Evolutionary conservation across 2,113 vertebrate species (phyloP), one percentile per base, ranked within the genome.

Genomic region (Accipiter cooperii): DNA sequence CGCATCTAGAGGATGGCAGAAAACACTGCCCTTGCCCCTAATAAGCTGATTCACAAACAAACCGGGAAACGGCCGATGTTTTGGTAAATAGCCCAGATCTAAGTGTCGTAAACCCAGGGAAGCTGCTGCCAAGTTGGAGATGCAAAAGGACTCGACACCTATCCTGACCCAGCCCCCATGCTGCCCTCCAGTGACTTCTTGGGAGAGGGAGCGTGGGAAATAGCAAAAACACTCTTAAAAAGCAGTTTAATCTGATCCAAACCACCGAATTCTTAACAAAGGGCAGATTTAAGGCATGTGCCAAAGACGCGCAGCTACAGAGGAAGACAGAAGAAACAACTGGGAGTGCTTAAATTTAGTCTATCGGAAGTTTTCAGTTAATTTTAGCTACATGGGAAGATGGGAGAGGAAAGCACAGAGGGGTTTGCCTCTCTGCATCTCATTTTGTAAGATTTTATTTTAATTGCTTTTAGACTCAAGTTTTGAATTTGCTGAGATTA

Each of bases 401-500:
- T 44, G 65, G 6, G 19, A 84, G 55, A 38, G 34, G 80, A 31
- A 69, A 74, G 75, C 83, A 24, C 0, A 1, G 80, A 92, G 89
- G 86, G 8, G 6, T 92, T 55, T 66, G 79, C 85, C 73, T 84
- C 89, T 87, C 76, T 38, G 22, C 28, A 3, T 61, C 82, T 84
- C 79, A 9, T 76, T 86, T 75, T 91, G 21, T 79, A 79, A 89
- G 44, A 61, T 44, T 63, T 82, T 64, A 63, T 58, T 88, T 86
- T 77, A 92, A 93, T 86, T 84, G 58, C 54, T 83, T 93, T 87
- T 83, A 94, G 66, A 58, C 11, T 79, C 81, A 46, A 69, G 52
- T 85, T 70, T 58, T 64, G 57, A 95, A 93, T 90, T 92, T 92
- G 68, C 91, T 55, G 51, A 74, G 47, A 84, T 90, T 88, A 89